Evolutionary conservation across 2,797 vertebrate genomes (phyloP), one percentile per base, ranked within the genome.

Genomic region (Microctenopoma lineatum): DNA sequence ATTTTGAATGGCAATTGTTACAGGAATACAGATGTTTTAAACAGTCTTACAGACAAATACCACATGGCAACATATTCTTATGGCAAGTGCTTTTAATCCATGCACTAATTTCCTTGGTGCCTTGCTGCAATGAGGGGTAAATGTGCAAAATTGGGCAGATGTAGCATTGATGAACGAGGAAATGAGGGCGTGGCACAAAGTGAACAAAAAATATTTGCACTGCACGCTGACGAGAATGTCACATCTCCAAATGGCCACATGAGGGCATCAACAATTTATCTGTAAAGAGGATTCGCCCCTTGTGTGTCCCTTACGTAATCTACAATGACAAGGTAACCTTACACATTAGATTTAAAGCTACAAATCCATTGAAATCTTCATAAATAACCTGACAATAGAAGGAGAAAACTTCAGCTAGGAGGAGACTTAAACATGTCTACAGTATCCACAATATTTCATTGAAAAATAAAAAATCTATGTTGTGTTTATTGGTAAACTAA

Each of bases 251-350:
- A 27, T 32, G 47, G 11, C 83, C 90, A 86, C 60, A 44, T 1
- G 88, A 55, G 85, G 89, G 88, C 76, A 29, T 16, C 55, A 71
- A 57, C 81, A 80, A 80, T 84, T 60, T 52, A 10, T 16, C 25
- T 59, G 53, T 21, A 21, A 45, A 77, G 44, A 63, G 61, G 48
- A 65, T 72, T 63, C 9, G 12, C 26, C 46, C 5, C 14, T 2
- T 18, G 26, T 32, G 7, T 18, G 29, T 18, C 39, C 3, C 21
- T 54, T 54, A 16, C 41, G 14, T 42, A n/a, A 61, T 57, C 9
- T 38, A 51, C 18, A 53, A 16, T 45, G 42, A 29, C 13, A 3
- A 58, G 18, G 16, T 13, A 6, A 25, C 1, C 39, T 38, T 15
- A 42, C 26, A 46, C 1, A 50, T 26, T 1, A 27, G 38, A 39